Base-by-base conservation (phyloP, 2,797 vertebrate genomes). In the Alauda arvensis region DNA sequence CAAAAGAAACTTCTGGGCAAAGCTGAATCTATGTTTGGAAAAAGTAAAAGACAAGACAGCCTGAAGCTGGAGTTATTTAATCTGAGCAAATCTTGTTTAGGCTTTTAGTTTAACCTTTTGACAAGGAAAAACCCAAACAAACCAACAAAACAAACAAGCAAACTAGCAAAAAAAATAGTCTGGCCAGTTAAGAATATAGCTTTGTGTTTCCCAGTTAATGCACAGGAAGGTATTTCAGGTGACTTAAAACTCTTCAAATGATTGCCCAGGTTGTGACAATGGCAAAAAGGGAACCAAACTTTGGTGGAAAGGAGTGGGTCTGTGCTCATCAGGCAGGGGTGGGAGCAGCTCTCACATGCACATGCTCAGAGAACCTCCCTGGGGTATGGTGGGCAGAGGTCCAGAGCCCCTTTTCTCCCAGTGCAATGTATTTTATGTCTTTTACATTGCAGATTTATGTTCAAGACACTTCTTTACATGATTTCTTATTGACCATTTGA, bases 361-460 rank as follows among this genome's bases (percentile, higher is more conserved):
- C 1, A 0, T 9, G 4, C 5, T 68, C 12, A 23, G 8, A 49
- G 12, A 59, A 28, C n/a, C 29, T 56, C 21, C 25, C 18, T 74
- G 57, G 34, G 13, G 4, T 34, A 14, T 8, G 10, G 25, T 37
- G 13, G 13, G 12, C 3, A 0, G 6, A 4, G 1, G 5, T 57
- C 75, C 51, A 70, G 57, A 70, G 17, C 3, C 11, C 21, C n/a
- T 52, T 83, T 85, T 31, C 20, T 77, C 23, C 23, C 29, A 48
- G 2, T 46, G 2, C 7, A 72, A 25, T 5, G 1, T 37, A 40
- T 53, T 51, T 71, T 26, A 31, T 52, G 12, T 24, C 14, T 74
- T 40, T 40, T 40, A 57, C 0, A 7, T 63, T 71, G 68, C 61
- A 79, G 31, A 37, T 83, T 80, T 75, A 17, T 52, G 25, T 37